Evolutionary conservation across 2,888 invertebrate genomes (phyloP), one percentile per base, ranked within the genome.

Genomic region (Sinotaia quadrata): DNA sequence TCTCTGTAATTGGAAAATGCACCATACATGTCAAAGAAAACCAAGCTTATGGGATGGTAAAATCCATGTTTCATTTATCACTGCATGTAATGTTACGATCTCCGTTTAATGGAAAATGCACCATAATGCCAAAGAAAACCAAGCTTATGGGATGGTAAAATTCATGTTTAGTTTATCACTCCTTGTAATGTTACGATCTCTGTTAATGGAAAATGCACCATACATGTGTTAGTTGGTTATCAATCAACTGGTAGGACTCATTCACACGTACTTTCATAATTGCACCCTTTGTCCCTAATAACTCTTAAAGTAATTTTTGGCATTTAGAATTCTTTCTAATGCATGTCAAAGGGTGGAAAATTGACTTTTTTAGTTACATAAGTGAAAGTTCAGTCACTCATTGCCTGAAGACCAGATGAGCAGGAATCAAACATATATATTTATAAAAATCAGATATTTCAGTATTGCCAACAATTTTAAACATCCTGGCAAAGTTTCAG

Each of bases 71-170:
- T 2, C 24, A 18, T 62, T 21, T 41, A 12, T 2, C 18, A 21
- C 2, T 60, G n/a, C 1, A n/a, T 41, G 10, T 57, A 29, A 7
- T 57, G 31, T 57, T 27, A 15, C 12, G 52, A 52, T 18, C 21
- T 52, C 24, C 21, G 52, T 41, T 15, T 15, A 41, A 15, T 18
- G 18, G 12, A 12, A 41, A 41, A 12, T 15, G 12, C 18, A 41
- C 44, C 94, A 21, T 92, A 97, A 94, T 97, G 91, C 98, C 98
- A 0, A 97, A 97, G 90, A 97, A 97, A 90, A 96, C 96, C 66
- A 96, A 96, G 89, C 91, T 94, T 0, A 95, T 95, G 89, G 97
- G 96, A 77, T 98, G 97, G 97, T 87, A 77, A 69, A 82, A n/a
- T n/a, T n/a, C n/a, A n/a, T n/a, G n/a, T n/a, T 47, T 2, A n/a